Conservation (phyloP, 1,140 invertebrate species). For the Chionoecetes opilio region DNA sequence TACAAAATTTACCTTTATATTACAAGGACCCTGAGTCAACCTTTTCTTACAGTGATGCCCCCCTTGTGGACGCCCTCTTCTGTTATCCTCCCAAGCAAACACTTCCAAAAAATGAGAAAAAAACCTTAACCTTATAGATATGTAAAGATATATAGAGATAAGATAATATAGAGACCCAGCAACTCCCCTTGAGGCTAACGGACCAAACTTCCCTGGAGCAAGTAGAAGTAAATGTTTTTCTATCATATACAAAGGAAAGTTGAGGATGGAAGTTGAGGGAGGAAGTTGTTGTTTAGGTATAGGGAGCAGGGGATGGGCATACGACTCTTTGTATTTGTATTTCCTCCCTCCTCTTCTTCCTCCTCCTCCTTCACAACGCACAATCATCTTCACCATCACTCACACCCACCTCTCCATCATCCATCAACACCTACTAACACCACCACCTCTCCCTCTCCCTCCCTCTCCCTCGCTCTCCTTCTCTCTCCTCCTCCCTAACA, state of each 20-base stretch:
- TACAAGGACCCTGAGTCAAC: too few relatives aligned
- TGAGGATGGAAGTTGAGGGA: not conserved
- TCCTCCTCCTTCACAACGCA: not conserved
- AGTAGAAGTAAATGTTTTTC: not conserved
- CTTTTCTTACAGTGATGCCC: too few relatives aligned
- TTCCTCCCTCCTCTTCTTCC: not conserved
- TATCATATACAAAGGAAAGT: not conserved
- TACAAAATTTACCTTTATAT: too few relatives aligned
- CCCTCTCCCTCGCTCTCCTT: too few relatives aligned
- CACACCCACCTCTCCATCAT: not conserved
- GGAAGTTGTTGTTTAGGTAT: too few relatives aligned
- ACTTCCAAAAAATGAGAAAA: too few relatives aligned
- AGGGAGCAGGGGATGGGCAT: too few relatives aligned
- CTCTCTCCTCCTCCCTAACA: not conserved
- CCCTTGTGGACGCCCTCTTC: not conserved
- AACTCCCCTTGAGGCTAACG: not conserved
- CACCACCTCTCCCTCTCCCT: not conserved
- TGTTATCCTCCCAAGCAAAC: not conserved
- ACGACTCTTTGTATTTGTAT: not conserved
- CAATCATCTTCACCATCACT: conserved; percentile 13
- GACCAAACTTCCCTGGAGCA: not conserved
- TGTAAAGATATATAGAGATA: not conserved
- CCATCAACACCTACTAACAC: not conserved
- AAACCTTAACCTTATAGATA: not conserved
- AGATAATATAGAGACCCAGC: not conserved